Evolutionary conservation across 1,140 invertebrate genomes (phyloP).

Genomic region (Macrobrachium nipponense): DNA sequence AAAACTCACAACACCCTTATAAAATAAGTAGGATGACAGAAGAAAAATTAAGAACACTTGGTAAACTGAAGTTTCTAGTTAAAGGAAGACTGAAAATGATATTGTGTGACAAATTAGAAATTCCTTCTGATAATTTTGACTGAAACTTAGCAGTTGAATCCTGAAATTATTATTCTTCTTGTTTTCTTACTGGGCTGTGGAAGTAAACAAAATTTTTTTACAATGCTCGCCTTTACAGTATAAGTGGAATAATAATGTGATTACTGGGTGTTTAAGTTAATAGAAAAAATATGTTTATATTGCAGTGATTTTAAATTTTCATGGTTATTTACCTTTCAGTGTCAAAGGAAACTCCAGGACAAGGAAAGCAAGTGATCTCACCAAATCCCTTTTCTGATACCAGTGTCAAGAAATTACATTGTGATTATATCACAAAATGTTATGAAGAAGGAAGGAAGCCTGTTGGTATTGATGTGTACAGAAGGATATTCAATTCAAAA

Average conservation of each 20-base stretch:
- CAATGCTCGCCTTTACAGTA: not conserved
- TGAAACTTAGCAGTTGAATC: no score
- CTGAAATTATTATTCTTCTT: no score
- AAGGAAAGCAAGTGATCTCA: not conserved
- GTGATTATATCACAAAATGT: constrained; percentile 3
- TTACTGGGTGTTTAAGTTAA: no score
- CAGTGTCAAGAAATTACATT: constrained; percentile 26
- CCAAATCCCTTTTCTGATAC: not conserved
- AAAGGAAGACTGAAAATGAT: no score
- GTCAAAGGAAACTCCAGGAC: not conserved
- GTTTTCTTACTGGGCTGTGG: no score
- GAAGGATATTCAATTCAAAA: constrained; percentile 30
- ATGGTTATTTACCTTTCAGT: not conserved
- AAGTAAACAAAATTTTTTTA: not conserved
- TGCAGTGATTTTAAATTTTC: not conserved
- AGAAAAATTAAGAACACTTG: no score
- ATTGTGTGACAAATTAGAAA: no score
- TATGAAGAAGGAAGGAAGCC: constrained; percentile 18
- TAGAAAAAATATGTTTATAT: not conserved
- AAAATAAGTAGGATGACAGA: no score
- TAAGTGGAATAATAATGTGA: not conserved
- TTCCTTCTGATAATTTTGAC: no score
- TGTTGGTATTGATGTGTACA: constrained; percentile 37
- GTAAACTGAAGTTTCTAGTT: no score
- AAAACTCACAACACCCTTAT: no score